phyloP scores from a whole-genome alignment of 2,797 vertebrate genomes.

The Myotis vivesi region DNA sequence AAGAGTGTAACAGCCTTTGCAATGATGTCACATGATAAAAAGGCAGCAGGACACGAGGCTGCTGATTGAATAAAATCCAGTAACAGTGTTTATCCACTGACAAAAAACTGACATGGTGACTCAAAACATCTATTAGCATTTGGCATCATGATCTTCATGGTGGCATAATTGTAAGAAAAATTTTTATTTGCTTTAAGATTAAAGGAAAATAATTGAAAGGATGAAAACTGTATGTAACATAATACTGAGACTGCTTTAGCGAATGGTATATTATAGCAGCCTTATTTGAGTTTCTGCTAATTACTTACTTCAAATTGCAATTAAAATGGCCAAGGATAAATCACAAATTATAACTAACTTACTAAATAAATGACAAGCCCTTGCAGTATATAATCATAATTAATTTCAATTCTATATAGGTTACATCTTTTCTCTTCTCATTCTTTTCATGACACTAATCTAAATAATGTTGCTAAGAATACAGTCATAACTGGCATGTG shows the following conservation, averaged over 20 bases:
- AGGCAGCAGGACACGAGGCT: background rate
- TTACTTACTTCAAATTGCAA: slow-evolving; percentile 32
- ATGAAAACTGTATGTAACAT: background rate
- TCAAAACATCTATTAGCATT: background rate
- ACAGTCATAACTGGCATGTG: background rate
- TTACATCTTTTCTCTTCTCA: background rate
- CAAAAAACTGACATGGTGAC: background rate
- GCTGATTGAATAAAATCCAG: background rate
- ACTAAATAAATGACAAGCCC: background rate
- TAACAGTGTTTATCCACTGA: background rate
- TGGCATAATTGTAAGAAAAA: background rate
- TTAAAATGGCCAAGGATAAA: background rate
- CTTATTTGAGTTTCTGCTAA: slow-evolving; percentile 23
- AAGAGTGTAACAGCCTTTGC: background rate
- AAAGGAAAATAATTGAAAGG: slow-evolving; percentile 41
- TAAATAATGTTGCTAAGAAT: background rate
- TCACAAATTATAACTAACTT: background rate
- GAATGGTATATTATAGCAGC: background rate
- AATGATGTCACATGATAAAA: background rate
- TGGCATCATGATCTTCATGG: background rate
- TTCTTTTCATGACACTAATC: background rate
- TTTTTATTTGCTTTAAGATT: background rate
- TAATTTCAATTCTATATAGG: background rate
- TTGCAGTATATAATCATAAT: background rate
- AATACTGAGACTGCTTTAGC: slow-evolving; percentile 18